phyloP scores from a whole-genome alignment of 2,797 vertebrate species.

The Enteromius mattozi region DNA sequence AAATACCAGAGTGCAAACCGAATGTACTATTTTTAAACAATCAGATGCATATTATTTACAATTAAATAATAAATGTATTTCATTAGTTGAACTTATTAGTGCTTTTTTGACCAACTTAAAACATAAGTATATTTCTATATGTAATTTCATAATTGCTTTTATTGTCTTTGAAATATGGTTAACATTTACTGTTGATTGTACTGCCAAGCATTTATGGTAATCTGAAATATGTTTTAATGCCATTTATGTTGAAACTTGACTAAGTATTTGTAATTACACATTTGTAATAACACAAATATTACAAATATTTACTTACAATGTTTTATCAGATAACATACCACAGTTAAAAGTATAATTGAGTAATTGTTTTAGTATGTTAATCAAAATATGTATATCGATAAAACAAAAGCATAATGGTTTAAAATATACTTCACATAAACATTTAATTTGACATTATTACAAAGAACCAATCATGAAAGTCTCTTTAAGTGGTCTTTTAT shows the following conservation, averaged over 20 bases:
- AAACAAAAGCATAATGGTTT: neutral
- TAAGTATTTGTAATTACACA: neutral
- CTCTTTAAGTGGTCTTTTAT: neutral
- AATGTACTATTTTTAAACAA: neutral
- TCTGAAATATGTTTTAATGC: neutral
- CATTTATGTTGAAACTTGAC: neutral
- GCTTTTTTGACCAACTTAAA: neutral
- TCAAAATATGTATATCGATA: neutral
- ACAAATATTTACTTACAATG: neutral
- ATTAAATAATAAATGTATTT: neutral
- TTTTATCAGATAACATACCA: neutral
- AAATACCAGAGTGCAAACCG: no score
- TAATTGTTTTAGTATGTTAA: neutral
- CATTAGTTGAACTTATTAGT: neutral
- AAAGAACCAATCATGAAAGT: neutral
- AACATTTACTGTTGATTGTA: neutral
- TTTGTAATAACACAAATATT: neutral
- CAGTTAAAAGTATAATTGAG: neutral
- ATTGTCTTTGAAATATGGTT: neutral
- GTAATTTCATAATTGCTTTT: neutral
- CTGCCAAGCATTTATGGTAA: neutral
- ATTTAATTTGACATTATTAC: neutral
- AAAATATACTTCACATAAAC: neutral
- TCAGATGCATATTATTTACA: neutral
- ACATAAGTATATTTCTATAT: neutral